These are phyloP conservation scores for Chelon auratus DNA, from an alignment of 2,797 vertebrate genomes.

Conservation along the genomic window DNA sequence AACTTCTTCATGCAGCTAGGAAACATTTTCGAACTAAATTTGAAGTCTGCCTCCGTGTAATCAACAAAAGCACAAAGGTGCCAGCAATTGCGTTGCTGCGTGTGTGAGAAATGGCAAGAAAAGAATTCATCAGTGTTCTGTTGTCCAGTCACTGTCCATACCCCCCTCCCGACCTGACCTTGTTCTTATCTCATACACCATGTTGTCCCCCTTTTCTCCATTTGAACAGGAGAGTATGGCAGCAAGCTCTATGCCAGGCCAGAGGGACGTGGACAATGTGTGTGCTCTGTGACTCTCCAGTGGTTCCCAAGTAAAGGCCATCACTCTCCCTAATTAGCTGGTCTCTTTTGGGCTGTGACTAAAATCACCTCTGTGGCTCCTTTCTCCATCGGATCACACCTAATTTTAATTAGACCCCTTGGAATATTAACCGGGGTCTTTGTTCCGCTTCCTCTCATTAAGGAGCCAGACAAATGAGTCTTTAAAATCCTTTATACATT, in stretches of 20 bases:
- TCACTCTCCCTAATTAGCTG: slow-evolving; percentile 96
- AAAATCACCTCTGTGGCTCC: slow-evolving; percentile 91
- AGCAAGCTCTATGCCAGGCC: slow-evolving; percentile 71
- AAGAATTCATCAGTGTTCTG: slow-evolving; percentile 26
- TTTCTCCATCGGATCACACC: slow-evolving; percentile 88
- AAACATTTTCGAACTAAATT: slow-evolving; percentile 8
- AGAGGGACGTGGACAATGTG: slow-evolving; percentile 83
- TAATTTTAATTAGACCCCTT: slow-evolving; percentile 96
- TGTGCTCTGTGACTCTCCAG: slow-evolving; percentile 79
- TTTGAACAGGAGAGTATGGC: slow-evolving; percentile 68
- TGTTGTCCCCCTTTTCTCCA: slow-evolving; percentile 55
- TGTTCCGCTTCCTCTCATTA: slow-evolving; percentile 93
- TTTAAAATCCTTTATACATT: slow-evolving; percentile 83
- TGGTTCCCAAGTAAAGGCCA: slow-evolving; percentile 91
- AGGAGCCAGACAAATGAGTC: slow-evolving; percentile 88
- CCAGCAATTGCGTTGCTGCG: slow-evolving; percentile 42
- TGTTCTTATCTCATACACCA: slow-evolving; percentile 41
- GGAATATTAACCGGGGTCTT: slow-evolving; percentile 91
- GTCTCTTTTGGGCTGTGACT: slow-evolving; percentile 89
- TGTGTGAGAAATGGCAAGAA: slow-evolving; percentile 38
- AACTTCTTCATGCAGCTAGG: slow-evolving; percentile 9
- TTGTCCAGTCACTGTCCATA: slow-evolving; percentile 44
- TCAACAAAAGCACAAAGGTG: neutral
- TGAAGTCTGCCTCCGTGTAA: slow-evolving; percentile 6
- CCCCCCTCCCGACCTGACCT: slow-evolving; percentile 13